Conservation (phyloP, 2,113 vertebrate species). For the Erinaceus europaeus region DNA sequence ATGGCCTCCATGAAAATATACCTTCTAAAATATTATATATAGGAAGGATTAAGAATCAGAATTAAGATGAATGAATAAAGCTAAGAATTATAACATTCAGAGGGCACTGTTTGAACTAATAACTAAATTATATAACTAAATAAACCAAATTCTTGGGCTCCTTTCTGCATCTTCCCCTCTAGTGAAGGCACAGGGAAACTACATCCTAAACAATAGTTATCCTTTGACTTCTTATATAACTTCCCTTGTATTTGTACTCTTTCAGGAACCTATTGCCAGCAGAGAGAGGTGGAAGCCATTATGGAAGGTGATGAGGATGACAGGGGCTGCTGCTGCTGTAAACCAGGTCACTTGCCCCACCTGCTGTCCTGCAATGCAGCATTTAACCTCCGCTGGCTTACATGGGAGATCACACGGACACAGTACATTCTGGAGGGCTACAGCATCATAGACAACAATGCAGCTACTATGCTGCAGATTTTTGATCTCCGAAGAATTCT, state of each 20-base stretch:
- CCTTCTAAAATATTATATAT: background rate
- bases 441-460: conserved; percentile 96
- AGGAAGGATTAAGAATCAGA: background rate
- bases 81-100: background rate
- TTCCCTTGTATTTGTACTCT: background rate
- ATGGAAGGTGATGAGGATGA: conserved; percentile 96
- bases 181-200: background rate
- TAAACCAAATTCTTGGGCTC: background rate
- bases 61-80: background rate
- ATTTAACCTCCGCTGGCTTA: conserved; percentile 97
- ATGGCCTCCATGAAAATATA: background rate
- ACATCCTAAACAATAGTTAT: background rate
- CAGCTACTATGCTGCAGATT: conserved; percentile 96
- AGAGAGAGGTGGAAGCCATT: conserved; percentile 98
- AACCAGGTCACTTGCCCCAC: conserved; percentile 93
- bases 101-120: background rate
- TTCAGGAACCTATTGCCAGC: conserved; percentile 97
- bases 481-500: conserved; percentile 96
- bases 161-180: background rate
- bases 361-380: conserved; percentile 95
- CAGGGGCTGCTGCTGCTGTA: conserved; percentile 94
- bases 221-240: background rate
- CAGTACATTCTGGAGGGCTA: conserved; percentile 98
- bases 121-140: too few relatives aligned
- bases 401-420: conserved; percentile 94